Conservation (phyloP, 92 coral and sea anemone species). For the Parazoanthus atlanticus region DNA sequence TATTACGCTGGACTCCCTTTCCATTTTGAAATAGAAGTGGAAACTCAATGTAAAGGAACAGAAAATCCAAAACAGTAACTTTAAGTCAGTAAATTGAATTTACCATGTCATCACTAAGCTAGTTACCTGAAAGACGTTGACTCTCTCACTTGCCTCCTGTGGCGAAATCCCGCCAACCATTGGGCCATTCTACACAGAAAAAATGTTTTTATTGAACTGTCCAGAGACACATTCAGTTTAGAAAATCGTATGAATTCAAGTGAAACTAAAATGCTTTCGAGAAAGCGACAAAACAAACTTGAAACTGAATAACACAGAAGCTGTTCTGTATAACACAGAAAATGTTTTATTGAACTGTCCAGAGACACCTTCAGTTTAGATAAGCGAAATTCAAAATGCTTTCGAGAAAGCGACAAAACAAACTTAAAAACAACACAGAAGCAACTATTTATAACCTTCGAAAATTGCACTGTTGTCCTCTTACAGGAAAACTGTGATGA, state of each 20-base stretch:
- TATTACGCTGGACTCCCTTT: not conserved
- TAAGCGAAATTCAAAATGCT: not conserved
- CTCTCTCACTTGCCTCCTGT: constrained; percentile 89
- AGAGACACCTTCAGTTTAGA: no score
- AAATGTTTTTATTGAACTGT: not conserved
- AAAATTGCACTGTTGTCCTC: no score
- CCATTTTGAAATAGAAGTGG: not conserved
- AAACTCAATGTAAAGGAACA: not conserved
- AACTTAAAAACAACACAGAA: no score
- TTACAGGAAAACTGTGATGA: no score
- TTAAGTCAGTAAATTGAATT: not conserved
- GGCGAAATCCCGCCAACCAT: constrained; percentile 86
- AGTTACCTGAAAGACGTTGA: constrained; percentile 84
- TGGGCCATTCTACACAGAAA: constrained; percentile 68
- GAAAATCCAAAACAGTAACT: no score
- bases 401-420: no score
- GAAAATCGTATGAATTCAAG: not conserved
- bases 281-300: no score
- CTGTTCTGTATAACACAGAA: no score
- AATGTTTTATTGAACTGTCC: no score
- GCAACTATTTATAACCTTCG: no score
- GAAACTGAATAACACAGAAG: no score
- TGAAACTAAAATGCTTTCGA: not conserved
- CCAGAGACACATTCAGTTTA: not conserved
- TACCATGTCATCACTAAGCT: not conserved